Conservation (phyloP, 2,113 vertebrate species). For the Bubalus kerabau region DNA sequence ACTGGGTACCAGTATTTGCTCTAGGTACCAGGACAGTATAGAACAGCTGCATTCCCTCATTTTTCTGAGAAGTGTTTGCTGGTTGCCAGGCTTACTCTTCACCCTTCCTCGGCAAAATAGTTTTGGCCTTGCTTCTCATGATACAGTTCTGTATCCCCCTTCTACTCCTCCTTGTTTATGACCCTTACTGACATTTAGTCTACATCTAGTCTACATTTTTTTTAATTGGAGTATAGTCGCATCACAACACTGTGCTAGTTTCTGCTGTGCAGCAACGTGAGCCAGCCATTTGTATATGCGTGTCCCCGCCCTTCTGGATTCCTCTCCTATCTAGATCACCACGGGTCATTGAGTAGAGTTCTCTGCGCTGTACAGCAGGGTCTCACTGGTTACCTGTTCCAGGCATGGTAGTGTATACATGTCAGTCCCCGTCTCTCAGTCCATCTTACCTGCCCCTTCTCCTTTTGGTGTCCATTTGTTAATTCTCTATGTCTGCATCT, state of each 20-base stretch:
- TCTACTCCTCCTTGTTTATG: not conserved
- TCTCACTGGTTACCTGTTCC: not conserved
- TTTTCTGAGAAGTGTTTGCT: not conserved
- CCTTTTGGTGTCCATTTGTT: not conserved
- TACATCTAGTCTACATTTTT: not conserved
- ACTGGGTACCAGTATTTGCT: too few relatives aligned
- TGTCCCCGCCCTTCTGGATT: not conserved
- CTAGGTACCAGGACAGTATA: not conserved
- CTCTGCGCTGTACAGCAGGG: not conserved
- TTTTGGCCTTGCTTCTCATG: not conserved
- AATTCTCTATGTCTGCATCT: not conserved
- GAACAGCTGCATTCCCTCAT: not conserved
- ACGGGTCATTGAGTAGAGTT: not conserved
- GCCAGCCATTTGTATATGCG: not conserved
- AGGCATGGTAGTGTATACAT: not conserved
- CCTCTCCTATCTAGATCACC: not conserved
- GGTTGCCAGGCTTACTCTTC: not conserved
- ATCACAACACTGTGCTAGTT: not conserved
- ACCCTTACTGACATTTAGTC: not conserved
- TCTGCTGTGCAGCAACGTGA: not conserved
- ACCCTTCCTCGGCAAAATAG: not conserved
- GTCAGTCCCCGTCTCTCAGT: not conserved
- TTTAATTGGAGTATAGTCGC: not conserved
- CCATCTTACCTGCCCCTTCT: not conserved
- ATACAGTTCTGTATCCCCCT: accelerated